Evolutionary conservation across 2,797 vertebrate species (phyloP).

Genomic region (Sparidentex hasta): DNA sequence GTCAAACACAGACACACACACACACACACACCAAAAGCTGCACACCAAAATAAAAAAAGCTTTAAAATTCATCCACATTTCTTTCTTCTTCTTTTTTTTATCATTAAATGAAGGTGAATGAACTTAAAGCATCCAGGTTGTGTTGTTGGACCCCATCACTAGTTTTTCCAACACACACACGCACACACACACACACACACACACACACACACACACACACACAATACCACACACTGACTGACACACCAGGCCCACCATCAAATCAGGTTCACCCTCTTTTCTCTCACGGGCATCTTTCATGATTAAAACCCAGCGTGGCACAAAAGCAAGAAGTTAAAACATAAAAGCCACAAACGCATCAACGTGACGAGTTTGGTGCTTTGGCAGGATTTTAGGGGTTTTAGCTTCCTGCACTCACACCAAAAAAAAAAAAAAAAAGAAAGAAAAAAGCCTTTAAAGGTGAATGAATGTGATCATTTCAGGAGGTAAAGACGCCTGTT

Average conservation of each 20-base stretch:
- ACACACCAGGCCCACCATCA: neutral
- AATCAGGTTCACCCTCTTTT: constrained; percentile 14
- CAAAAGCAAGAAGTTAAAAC: too few species aligned
- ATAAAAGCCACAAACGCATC: neutral
- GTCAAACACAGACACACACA: constrained; percentile 30
- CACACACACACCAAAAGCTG: constrained; percentile 34
- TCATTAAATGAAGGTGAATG: neutral
- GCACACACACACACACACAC: neutral
- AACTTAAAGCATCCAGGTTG: constrained; percentile 3
- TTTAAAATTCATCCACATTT: neutral
- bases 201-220: constrained; percentile 11
- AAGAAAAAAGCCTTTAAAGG: too few species aligned
- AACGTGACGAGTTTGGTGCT: too few species aligned
- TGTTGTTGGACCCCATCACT: neutral
- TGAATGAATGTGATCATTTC: neutral
- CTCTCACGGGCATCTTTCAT: neutral
- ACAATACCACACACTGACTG: neutral
- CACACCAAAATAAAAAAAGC: constrained; percentile 19
- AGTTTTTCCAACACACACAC: neutral
- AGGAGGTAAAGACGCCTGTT: neutral
- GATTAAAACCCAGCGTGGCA: neutral
- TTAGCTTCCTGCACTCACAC: too few species aligned
- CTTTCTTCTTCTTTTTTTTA: neutral
- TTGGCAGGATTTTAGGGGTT: too few species aligned
- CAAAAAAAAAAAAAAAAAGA: too few species aligned